These are phyloP conservation scores for Calyptomena viridis DNA, from an alignment of 2,113 vertebrate species.

Conservation along the genomic window DNA sequence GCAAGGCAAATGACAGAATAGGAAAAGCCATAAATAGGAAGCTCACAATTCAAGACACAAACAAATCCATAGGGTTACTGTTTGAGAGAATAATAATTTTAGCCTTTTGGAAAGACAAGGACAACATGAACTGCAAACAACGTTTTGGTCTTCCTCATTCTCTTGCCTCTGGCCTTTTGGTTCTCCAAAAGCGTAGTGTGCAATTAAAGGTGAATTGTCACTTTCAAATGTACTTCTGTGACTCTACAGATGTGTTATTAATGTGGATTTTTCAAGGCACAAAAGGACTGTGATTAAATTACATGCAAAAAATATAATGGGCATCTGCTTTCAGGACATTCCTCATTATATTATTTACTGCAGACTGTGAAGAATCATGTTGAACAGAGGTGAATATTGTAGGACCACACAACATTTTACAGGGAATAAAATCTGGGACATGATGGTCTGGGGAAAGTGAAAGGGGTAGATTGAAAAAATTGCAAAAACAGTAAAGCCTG, in stretches of 20 bases:
- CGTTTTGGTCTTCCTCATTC: not conserved
- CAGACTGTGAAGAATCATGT: not conserved
- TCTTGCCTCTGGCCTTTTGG: not conserved
- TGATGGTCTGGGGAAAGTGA: not conserved
- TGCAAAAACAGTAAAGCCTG: not conserved
- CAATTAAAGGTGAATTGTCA: conserved; percentile 15
- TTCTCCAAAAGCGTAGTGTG: not conserved
- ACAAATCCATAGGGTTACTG: not conserved
- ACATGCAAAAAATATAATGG: not conserved
- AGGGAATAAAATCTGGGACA: not conserved
- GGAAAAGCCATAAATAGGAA: not conserved
- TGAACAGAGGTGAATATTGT: not conserved
- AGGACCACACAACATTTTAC: not conserved
- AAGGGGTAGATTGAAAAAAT: not conserved
- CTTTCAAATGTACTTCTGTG: not conserved
- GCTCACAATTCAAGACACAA: not conserved
- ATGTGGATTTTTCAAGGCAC: not conserved
- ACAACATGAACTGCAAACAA: not conserved
- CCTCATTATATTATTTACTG: not conserved
- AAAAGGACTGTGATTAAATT: not conserved
- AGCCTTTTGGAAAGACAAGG: conserved; percentile 1
- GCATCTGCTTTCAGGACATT: not conserved
- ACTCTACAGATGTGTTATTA: not conserved
- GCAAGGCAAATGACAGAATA: not conserved
- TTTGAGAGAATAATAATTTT: conserved; percentile 1